Percentiles rank a stretch among this genome's conserved stretches.
These are phyloP conservation scores for Orchesella flavescens DNA, from an alignment of 2,888 invertebrate genomes.

Conservation along the genomic window DNA sequence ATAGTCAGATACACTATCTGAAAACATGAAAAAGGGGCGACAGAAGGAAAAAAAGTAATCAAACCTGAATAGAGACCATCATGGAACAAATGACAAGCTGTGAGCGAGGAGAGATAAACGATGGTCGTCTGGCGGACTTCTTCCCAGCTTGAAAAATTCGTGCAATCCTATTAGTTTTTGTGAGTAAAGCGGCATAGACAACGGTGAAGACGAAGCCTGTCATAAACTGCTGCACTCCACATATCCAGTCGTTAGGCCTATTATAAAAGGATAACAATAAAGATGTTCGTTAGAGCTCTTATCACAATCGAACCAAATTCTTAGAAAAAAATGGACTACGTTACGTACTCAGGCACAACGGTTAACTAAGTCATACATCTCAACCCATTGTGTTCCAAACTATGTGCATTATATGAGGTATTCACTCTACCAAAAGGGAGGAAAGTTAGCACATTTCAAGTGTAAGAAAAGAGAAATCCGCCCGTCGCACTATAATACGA, in stretches of 20 bases:
- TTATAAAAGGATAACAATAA: slow-evolving; percentile 65
- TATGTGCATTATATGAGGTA: too few relatives aligned
- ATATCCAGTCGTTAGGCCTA: slow-evolving; percentile 88
- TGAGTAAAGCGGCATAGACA: slow-evolving; percentile 95
- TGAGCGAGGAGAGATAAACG: slow-evolving; percentile 93
- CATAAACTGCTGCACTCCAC: slow-evolving; percentile 88
- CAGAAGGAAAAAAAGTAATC: slow-evolving; percentile 26
- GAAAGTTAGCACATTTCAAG: too few relatives aligned
- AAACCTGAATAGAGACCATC: slow-evolving; percentile 89
- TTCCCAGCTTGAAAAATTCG: slow-evolving; percentile 98
- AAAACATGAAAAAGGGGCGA: not conserved
- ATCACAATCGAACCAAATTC: not conserved
- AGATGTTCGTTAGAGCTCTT: not conserved
- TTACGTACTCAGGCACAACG: not conserved
- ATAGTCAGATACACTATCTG: not conserved
- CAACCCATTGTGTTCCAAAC: not conserved
- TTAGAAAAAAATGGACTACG: not conserved
- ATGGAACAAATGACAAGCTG: slow-evolving; percentile 92
- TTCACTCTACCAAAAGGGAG: too few relatives aligned
- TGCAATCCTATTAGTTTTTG: slow-evolving; percentile 97
- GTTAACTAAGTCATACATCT: not conserved
- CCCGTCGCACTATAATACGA: too few relatives aligned
- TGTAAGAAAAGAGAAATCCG: too few relatives aligned
- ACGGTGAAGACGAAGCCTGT: slow-evolving; percentile 91
- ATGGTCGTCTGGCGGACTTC: slow-evolving; percentile 93